Evolutionary conservation across 2,797 vertebrate species (phyloP).

Genomic region (Esox masquinongy): DNA sequence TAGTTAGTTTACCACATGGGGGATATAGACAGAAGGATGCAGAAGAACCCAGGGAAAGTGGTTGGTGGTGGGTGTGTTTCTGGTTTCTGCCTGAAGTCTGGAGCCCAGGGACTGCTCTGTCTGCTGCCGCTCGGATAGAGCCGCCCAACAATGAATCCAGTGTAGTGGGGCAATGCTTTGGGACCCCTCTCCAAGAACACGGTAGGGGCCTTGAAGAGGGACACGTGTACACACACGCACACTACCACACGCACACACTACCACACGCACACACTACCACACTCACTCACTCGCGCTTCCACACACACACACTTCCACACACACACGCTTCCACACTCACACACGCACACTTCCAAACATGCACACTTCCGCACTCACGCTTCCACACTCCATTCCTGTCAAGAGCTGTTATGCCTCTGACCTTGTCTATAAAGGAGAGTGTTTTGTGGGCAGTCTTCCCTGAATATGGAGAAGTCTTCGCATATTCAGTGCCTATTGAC

Average conservation of each 20-base stretch:
- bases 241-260: constrained; percentile 5
- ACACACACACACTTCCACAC: constrained; percentile 17
- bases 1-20: neutral
- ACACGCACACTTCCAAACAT: constrained; percentile 4
- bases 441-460: constrained; percentile 23
- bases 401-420: constrained; percentile 49
- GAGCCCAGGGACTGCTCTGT: constrained; percentile 9
- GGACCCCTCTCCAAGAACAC: constrained; percentile 27
- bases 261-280: constrained; percentile 8
- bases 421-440: constrained; percentile 33
- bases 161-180: constrained; percentile 18
- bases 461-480: neutral
- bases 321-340: neutral
- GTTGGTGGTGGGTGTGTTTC: neutral
- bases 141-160: constrained; percentile 18
- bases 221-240: constrained; percentile 10
- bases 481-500: constrained; percentile 8
- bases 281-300: constrained; percentile 11
- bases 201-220: constrained; percentile 15
- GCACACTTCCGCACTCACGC: neutral
- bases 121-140: constrained; percentile 1
- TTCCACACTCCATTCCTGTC: neutral
- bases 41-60: neutral
- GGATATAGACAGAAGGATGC: neutral
- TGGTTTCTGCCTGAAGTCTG: constrained; percentile 6